Conservation (phyloP, 2,113 vertebrate genomes). For the Centropristis striata region DNA sequence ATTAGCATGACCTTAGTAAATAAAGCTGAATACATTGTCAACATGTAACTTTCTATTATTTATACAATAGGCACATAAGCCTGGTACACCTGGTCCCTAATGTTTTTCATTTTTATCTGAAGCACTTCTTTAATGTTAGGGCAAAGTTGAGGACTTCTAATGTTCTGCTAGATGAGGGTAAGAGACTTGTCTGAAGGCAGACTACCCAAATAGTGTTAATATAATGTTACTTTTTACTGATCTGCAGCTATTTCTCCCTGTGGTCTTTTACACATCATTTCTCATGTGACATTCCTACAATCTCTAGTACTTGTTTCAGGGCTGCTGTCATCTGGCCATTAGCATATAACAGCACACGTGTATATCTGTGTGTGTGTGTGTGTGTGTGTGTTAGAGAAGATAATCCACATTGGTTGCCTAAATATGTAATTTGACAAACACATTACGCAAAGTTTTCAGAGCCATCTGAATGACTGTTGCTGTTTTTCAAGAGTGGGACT, state of each 20-base stretch:
- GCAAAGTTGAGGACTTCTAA: background rate
- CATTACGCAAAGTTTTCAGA: background rate
- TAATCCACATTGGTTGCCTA: constrained; percentile 1
- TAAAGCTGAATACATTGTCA: background rate
- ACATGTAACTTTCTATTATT: background rate
- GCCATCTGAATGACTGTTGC: constrained; percentile 30
- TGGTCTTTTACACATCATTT: background rate
- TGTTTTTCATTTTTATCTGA: background rate
- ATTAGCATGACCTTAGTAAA: background rate
- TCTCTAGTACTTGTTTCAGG: background rate
- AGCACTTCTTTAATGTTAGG: background rate
- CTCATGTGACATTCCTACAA: background rate
- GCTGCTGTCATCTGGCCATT: background rate
- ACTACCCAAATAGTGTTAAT: background rate
- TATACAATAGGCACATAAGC: background rate
- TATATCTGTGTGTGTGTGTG: background rate
- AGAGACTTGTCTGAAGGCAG: background rate
- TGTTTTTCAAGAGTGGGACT: constrained; percentile 20
- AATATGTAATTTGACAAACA: constrained; percentile 40
- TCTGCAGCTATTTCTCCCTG: too few species aligned
- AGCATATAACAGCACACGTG: background rate
- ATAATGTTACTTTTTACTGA: background rate
- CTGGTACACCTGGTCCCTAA: background rate
- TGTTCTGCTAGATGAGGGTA: background rate
- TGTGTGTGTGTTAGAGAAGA: background rate